Evolutionary conservation across 2,888 invertebrate species (phyloP), one percentile per base, ranked within the genome.

Genomic region (Strigamia crassipes): DNA sequence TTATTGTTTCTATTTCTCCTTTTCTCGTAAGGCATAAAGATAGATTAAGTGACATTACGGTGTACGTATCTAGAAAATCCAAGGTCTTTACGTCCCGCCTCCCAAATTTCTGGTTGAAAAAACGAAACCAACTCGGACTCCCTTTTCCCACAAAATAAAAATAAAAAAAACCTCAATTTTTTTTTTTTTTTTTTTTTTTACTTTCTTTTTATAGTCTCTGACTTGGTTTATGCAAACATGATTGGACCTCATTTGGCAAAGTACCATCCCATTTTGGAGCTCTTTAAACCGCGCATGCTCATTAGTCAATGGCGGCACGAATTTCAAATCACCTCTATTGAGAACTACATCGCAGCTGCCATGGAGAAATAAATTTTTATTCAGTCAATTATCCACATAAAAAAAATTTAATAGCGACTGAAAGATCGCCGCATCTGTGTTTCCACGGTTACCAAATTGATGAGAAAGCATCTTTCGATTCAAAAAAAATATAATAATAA

Each of bases 221-320:
- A 66, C 61, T 66, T 66, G 23, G 23, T 21, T 23, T 23, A 66
- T 23, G 61, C 61, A 21, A 23, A 66, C 61, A 66, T 66, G 23
- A 66, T 23, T 66, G 61, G 61, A 66, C 61, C 61, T 66, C 61
- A 66, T 66, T 66, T 66, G 61, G 61, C 61, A 66, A 66, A 66
- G 21, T 21, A 66, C 23, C 21, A 66, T 23, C 21, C 61, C 21
- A 66, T 23, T 23, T 23, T 23, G 21, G 12, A 66, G 61, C 21
- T 23, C 23, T 66, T 66, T 66, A 66, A 23, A 66, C 46, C 46
- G 61, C 23, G 61, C 61, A 66, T 66, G 23, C 61, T 66, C 61
- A 66, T 66, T 66, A 66, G 21, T 66, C 61, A 66, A 23, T 13
- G 15, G 46, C n/a, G 46, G 15, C 46, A 46, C 46, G 46, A 46